phyloP scores from a whole-genome alignment of 1,140 invertebrate species.

The Temnothorax nylanderi region DNA sequence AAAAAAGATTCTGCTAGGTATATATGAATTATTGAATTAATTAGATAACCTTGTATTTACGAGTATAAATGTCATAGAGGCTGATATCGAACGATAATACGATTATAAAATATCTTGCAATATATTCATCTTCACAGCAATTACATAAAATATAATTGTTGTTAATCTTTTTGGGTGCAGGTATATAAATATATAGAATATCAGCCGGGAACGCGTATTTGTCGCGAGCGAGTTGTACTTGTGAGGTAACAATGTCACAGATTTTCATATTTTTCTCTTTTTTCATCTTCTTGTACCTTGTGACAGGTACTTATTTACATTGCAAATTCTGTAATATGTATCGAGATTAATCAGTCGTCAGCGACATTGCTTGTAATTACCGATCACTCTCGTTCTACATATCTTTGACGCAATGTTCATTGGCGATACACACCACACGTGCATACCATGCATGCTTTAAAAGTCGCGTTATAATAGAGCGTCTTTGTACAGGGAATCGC shows the following conservation, averaged over 20 bases:
- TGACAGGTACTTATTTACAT: background rate
- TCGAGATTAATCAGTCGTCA: conserved; percentile 40
- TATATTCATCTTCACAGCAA: background rate
- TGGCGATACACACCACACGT: background rate
- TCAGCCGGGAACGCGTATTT: background rate
- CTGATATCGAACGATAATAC: background rate
- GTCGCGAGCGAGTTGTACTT: background rate
- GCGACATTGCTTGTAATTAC: conserved; percentile 43
- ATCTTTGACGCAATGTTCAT: background rate
- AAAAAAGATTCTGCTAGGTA: background rate
- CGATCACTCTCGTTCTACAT: conserved; percentile 48
- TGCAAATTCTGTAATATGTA: background rate
- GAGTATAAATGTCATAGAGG: no score
- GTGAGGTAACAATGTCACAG: background rate
- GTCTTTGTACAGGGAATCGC: background rate
- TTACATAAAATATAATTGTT: background rate
- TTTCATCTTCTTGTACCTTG: background rate
- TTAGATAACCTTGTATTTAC: background rate
- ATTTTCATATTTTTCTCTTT: conserved; percentile 18
- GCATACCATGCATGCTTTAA: background rate
- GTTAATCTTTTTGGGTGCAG: background rate
- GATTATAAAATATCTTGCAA: background rate
- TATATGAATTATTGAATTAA: background rate
- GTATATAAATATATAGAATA: background rate
- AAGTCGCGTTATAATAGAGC: background rate